Evolutionary conservation across 1,140 invertebrate genomes (phyloP), one percentile per base, ranked within the genome.

Genomic region (Cotesia vestalis): DNA sequence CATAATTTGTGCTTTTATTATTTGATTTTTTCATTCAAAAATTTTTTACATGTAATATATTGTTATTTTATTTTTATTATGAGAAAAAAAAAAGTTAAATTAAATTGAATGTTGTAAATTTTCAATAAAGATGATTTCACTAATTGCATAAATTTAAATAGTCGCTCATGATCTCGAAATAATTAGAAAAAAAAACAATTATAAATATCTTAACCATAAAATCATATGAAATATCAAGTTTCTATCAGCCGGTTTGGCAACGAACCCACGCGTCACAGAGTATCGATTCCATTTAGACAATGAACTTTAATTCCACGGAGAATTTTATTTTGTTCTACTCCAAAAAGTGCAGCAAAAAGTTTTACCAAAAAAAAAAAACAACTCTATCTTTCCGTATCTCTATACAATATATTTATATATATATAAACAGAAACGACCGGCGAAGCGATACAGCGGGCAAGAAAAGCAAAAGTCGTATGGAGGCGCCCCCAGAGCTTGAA

Each of bases 401-500:
- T 27, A 3, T 27, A 27, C 27, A 27, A 27, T 27, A 27, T 27
- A 27, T 27, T 27, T 27, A 60, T 3, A 67, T 27, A 67, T 27
- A 57, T 55, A 46, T 8, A 53, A 46, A 46, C 40, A 12, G 6
- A 27, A 66, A 66, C 17, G 12, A 17, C 38, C 12, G 9, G n/a
- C 4, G n/a, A 14, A 53, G 9, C 4, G 27, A 66, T 52, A 66
- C 52, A 46, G 11, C 46, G 36, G 66, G 40, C 11, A 46, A 46
- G 40, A 46, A 46, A 55, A 20, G 17, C 53, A 55, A 55, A 55
- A 55, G 53, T 61, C 57, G 40, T 76, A 73, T 52, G 70, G 46
- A 72, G 73, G 73, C 73, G 75, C 75, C 75, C 75, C 72, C 75
- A 9, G 27, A 3, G 46, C 36, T 14, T 12, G 40, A 17, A 66